Evolutionary conservation across 2,113 vertebrate genomes (phyloP), one percentile per base, ranked within the genome.

Genomic region (Nansenia antarctica): DNA sequence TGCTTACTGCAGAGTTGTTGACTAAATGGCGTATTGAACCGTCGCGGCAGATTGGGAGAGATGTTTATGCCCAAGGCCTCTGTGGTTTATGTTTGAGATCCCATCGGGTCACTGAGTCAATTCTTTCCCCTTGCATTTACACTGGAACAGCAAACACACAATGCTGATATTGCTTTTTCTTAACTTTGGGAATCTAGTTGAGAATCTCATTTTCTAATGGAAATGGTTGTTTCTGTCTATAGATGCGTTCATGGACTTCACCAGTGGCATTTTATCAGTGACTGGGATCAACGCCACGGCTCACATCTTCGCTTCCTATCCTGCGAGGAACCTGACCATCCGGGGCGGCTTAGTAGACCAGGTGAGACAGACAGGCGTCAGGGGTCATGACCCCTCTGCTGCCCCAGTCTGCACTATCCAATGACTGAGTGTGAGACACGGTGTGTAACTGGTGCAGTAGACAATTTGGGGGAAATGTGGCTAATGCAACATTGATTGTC

Each of bases 251-350:
- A 96, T 95, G 93, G 87, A 93, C 20, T 98, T 93, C 15, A 95
- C 94, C 11, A 92, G 78, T 3, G 97, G 97, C 62, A 90, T 88
- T 62, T 73, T 99, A 66, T 92, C 94, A 14, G 91, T 96, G 65
- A 92, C 87, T 0, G 98, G 98, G 67, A 95, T 95, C 67, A 98
- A 96, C 1, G 95, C 96, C 69, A 99, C 97, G 2, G 98, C 94
- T 30, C 93, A 94, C 32, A 98, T 99, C 81, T 99, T 99, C 70
- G 95, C 96, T 22, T 98, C 98, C 0, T 99, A 99, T 27, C 98
- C 98, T 14, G 88, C 90, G 49, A 89, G 94, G 0, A 93, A 96
- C 84, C 90, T 99, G 54, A 95, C 97, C 32, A 45, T 94, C 62
- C 54, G 87, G 1, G 95, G 95, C 8, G 98, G 95, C 62, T 95